Conservation (phyloP, 2,797 vertebrate species). For the Tapera naevia region DNA sequence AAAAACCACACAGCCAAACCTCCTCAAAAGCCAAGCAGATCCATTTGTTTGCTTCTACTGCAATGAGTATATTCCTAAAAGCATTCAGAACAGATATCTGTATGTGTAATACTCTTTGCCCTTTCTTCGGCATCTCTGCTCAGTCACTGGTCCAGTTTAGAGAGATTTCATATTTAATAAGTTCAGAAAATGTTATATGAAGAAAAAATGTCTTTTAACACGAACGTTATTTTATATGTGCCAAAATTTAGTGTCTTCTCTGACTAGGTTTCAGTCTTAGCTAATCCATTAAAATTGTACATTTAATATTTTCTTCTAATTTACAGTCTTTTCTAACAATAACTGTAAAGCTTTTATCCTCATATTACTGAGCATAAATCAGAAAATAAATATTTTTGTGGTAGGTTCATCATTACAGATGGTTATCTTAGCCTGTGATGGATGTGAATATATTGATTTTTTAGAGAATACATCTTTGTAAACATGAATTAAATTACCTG, state of each 20-base stretch:
- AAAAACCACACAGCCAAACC: not conserved
- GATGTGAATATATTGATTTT: constrained; percentile 3
- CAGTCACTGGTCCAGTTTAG: not conserved
- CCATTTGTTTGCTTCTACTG: not conserved
- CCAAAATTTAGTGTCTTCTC: not conserved
- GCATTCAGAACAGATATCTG: not conserved
- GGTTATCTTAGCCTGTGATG: not conserved
- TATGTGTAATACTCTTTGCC: not conserved
- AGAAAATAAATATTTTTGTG: constrained; percentile 20
- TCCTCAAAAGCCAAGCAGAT: not conserved
- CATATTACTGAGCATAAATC: constrained; percentile 23
- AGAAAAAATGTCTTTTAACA: not conserved
- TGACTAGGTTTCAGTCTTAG: constrained; percentile 35
- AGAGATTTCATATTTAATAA: not conserved
- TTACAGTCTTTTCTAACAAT: not conserved
- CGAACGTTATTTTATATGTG: not conserved
- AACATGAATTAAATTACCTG: not conserved
- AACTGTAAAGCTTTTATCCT: constrained; percentile 15
- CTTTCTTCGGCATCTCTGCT: not conserved
- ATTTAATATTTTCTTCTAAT: constrained; percentile 18
- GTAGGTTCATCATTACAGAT: not conserved
- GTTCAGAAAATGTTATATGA: not conserved
- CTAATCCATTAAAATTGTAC: constrained; percentile 32
- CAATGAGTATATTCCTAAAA: not conserved
- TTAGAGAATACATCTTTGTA: not conserved